phyloP scores from a whole-genome alignment of 2,888 invertebrate species.

The Lasioglossum leucozonium region DNA sequence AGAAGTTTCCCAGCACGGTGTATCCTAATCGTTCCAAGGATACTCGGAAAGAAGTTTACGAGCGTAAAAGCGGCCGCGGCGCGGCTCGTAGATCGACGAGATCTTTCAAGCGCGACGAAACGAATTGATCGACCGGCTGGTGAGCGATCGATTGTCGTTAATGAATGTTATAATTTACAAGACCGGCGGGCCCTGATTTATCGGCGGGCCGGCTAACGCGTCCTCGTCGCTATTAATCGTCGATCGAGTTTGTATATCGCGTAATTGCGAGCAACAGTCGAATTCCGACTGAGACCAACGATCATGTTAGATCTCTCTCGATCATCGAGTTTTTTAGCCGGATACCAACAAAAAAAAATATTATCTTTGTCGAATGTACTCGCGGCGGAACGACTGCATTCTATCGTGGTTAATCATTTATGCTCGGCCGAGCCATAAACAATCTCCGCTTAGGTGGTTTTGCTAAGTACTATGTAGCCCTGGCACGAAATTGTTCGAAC shows the following conservation, averaged over 20 bases:
- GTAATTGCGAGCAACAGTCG: slow-evolving; percentile 47
- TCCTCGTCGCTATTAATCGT: slow-evolving; percentile 45
- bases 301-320: not conserved
- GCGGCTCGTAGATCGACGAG: slow-evolving; percentile 26
- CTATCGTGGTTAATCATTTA: not conserved
- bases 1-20: slow-evolving; percentile 1
- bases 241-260: slow-evolving; percentile 31
- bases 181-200: slow-evolving; percentile 46
- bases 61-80: slow-evolving; percentile 10
- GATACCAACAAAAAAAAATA: not conserved
- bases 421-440: not conserved
- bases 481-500: not conserved
- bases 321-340: not conserved
- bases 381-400: not conserved
- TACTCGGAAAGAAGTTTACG: slow-evolving; percentile 34
- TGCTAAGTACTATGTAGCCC: not conserved
- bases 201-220: slow-evolving; percentile 23
- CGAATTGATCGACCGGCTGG: slow-evolving; percentile 42
- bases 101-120: slow-evolving; percentile 56
- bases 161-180: slow-evolving; percentile 59
- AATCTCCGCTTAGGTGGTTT: not conserved
- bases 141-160: slow-evolving; percentile 61
- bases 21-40: slow-evolving; percentile 46
- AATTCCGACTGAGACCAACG: slow-evolving; percentile 22
- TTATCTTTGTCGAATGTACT: not conserved